Conservation (phyloP, 2,113 vertebrate species). For the Dicaeum eximium region DNA sequence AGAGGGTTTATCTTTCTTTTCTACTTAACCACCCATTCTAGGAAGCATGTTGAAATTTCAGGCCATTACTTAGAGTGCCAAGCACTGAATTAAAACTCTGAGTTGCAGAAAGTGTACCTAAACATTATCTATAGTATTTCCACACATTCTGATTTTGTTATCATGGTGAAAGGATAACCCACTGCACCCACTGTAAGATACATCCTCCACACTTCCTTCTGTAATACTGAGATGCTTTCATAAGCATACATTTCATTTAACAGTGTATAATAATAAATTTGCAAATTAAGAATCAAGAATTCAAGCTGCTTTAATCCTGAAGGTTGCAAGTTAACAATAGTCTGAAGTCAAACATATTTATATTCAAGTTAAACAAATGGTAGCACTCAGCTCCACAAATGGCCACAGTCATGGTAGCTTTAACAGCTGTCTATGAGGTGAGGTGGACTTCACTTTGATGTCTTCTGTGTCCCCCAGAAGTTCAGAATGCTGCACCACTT, state of each 20-base stretch:
- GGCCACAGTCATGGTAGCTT: rapidly evolving
- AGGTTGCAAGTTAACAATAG: neutral
- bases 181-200: neutral
- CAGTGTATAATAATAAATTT: neutral
- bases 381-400: neutral
- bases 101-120: neutral
- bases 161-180: neutral
- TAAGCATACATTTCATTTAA: neutral
- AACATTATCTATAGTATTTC: neutral
- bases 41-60: neutral
- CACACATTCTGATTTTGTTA: neutral
- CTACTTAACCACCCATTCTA: neutral
- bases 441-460: neutral
- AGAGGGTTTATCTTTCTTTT: neutral
- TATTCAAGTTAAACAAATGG: neutral
- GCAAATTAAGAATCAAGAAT: neutral
- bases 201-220: neutral
- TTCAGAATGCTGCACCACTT: neutral
- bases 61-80: neutral
- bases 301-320: neutral
- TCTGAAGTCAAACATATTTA: neutral
- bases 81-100: neutral
- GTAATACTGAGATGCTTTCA: neutral
- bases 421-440: neutral
- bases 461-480: neutral